Evolutionary conservation across 2,888 invertebrate genomes (phyloP), one percentile per base, ranked within the genome.

Genomic region (Orchestes rusci): DNA sequence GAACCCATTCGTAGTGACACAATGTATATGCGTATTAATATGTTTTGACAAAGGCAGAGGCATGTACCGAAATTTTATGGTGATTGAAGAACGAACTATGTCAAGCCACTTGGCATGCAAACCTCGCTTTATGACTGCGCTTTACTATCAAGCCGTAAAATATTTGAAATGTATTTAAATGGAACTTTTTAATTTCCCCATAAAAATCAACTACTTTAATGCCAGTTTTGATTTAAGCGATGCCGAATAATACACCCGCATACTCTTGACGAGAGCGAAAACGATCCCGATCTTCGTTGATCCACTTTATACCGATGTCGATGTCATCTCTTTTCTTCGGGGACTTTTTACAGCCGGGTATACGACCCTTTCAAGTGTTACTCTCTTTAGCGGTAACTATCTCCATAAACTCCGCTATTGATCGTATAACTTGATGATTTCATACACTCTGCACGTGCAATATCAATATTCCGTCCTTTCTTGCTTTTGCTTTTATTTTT

Each of bases 41-140:
- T 56, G 60, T 62, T 60, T 60, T 60, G 58, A 60, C 59, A 60
- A 60, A 59, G 60, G 57, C 57, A 51, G 58, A 52, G 58, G 57
- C 48, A 43, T 40, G 43, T 35, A 48, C 59, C 59, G 53, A 55
- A 55, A 58, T 64, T 66, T 66, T 65, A 66, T 62, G 64, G 58
- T 66, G 66, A 66, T 66, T 65, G 63, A 65, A 66, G 59, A 61
- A 61, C 60, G 59, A 62, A 64, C 60, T 65, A 60, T 64, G 64
- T 65, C 64, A 61, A 61, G 61, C 61, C 60, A 61, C 63, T 50
- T 65, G 63, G 61, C 62, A 62, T 64, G 60, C 61, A 57, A 61
- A 60, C 59, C 58, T 56, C 42, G 54, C 54, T 64, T 65, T 66
- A 64, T 60, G 61, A 60, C 59, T 57, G 57, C 53, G 58, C 59